Evolutionary conservation across 1,140 invertebrate genomes (phyloP), one percentile per base, ranked within the genome.

Genomic region (Drepana arcuata): DNA sequence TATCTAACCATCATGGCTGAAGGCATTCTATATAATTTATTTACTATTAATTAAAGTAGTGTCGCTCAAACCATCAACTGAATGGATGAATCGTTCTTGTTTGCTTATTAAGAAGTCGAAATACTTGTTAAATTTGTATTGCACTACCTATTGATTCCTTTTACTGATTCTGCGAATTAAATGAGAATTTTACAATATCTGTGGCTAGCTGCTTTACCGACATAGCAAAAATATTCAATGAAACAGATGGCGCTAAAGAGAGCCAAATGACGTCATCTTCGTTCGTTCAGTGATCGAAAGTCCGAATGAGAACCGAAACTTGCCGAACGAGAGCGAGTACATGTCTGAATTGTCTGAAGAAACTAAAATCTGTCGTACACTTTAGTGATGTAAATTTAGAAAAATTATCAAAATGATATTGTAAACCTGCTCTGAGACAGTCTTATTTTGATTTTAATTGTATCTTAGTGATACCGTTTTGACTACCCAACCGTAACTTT

Each of bases 301-400:
- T 49, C 72, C 85, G 85, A 87, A 68, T 66, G 50, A 49, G 34
- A 47, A 44, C 75, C 86, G 85, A 86, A 85, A 69, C 75, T 74
- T 66, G 58, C 83, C 88, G 88, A 89, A 85, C 83, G 88, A 71
- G 88, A 71, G 70, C 54, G 49, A 66, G 55, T 60, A 54, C 88
- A 90, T 89, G 88, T 89, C 88, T 74, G 87, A 86, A n/a, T 9
- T 21, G 24, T n/a, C 6, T 6, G 24, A 26, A 83, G 86, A 85
- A 87, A 88, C 86, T 86, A 87, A 88, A 89, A 87, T 86, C 85
- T 85, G 85, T 85, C 84, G 86, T 86, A 87, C 86, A 86, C 85
- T 84, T 84, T 86, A 84, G 86, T 86, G 85, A 85, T 86, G 83
- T 86, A 86, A 83, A 83, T 74, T 82, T 77, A 63, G 66, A 79